These are phyloP conservation scores for Lasioglossum zephyrum DNA, from an alignment of 2,888 invertebrate species.

Conservation along the genomic window DNA sequence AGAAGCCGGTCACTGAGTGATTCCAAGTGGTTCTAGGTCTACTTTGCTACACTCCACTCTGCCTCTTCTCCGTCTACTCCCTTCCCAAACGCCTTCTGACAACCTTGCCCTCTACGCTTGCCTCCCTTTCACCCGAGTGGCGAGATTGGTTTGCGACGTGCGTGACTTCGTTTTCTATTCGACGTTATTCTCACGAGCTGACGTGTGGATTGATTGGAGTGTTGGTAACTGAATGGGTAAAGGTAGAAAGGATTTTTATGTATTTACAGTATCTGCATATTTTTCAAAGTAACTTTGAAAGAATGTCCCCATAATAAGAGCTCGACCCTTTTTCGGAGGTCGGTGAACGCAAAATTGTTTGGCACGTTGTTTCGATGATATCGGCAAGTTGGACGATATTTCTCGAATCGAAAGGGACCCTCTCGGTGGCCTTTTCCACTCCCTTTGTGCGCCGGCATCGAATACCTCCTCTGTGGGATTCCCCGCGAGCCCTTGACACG, in stretches of 20 bases:
- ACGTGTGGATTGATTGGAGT: background rate
- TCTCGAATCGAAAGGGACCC: slow-evolving; percentile 22
- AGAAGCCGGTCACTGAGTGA: slow-evolving; percentile 70
- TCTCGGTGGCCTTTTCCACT: slow-evolving; percentile 9
- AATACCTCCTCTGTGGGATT: slow-evolving; percentile 32
- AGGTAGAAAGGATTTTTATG: background rate
- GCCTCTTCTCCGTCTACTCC: slow-evolving; percentile 42
- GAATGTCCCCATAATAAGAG: background rate
- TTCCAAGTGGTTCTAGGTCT: slow-evolving; percentile 70
- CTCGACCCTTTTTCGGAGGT: background rate
- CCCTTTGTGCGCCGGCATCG: slow-evolving; percentile 39
- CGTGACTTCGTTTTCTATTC: background rate
- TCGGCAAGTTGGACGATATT: background rate
- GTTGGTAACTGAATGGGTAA: background rate
- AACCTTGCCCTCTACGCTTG: slow-evolving; percentile 47
- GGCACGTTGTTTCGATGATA: background rate
- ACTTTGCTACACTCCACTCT: slow-evolving; percentile 54
- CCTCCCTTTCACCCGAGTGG: slow-evolving; percentile 2
- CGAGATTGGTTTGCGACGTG: slow-evolving; percentile 14
- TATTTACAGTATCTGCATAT: no score
- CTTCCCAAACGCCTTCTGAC: slow-evolving; percentile 29
- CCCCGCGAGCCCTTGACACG: slow-evolving; percentile 29
- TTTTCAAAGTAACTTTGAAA: no score
- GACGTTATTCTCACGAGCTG: background rate
- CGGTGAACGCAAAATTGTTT: background rate